Percentiles rank a stretch among this genome's conserved stretches.
Conservation (phyloP, 2,888 invertebrate species). For the Asteroscopus sphinx region DNA sequence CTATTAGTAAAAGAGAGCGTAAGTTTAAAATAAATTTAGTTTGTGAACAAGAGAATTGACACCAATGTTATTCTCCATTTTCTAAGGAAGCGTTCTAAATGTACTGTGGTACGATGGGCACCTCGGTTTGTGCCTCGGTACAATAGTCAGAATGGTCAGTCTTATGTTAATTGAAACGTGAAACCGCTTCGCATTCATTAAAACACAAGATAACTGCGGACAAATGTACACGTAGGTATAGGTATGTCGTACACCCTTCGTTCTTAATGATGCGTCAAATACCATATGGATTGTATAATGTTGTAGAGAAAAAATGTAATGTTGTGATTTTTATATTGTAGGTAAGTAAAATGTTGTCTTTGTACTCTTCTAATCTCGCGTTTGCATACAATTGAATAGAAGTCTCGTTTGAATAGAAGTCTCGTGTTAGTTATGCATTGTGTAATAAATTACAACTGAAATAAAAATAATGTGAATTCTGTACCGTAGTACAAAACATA, state of each 20-base stretch:
- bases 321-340: constrained; percentile 5
- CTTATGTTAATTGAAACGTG: constrained; percentile 66
- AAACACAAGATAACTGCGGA: constrained; percentile 37
- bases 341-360: constrained; percentile 3
- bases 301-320: constrained; percentile 1
- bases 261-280: constrained; percentile 11
- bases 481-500: constrained; percentile 1
- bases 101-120: not conserved
- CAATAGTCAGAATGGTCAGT: too few species aligned
- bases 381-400: constrained; percentile 26
- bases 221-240: too few species aligned
- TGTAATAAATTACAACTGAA: constrained; percentile 21
- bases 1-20: too few species aligned
- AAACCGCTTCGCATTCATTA: constrained; percentile 58
- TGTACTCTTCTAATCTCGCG: constrained; percentile 30
- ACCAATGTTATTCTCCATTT: not conserved
- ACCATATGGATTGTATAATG: constrained; percentile 2
- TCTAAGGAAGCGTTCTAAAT: constrained; percentile 20
- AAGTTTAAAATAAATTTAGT: too few species aligned
- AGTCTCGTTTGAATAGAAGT: too few species aligned
- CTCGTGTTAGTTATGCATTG: too few species aligned
- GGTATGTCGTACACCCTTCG: constrained; percentile 1
- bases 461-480: constrained; percentile 10
- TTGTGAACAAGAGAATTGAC: too few species aligned
- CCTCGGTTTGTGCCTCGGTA: too few species aligned